Base-by-base conservation (phyloP, 1,140 invertebrate species). In the Archegozetes longisetosus region DNA sequence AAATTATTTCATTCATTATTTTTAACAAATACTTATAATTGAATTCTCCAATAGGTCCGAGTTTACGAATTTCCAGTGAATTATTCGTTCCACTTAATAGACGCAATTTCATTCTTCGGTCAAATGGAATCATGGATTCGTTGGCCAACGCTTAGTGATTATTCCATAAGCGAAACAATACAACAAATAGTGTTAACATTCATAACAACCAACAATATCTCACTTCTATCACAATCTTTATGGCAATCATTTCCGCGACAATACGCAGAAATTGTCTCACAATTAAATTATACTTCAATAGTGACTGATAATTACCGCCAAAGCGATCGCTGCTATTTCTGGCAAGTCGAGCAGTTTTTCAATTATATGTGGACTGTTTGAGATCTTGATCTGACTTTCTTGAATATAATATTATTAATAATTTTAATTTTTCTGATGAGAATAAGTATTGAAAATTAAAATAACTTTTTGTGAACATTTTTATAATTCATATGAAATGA, bases 31-130 rank as follows among this genome's bases (percentile, higher is more conserved):
- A n/a, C n/a, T n/a, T n/a, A n/a, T n/a, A n/a, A n/a, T n/a, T 58
- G 29, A 55, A 55, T 17, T 50, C 1, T 53, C 47, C 61, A 50
- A 20, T 28, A 66, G 65, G 61, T 64, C 12, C 53, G 40, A 9
- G 25, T 64, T 13, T 64, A 59, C 29, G 61, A 61, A 22, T 64
- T 64, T 55, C 51, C 58, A 27, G 60, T 59, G 17, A 55, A 55
- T 29, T 63, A 63, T 54, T 63, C 59, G 22, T 66, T 66, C 28
- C 65, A 66, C 47, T 51, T 66, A 3, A 63, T 58, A 61, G 65
- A 66, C 46, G 22, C 58, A 9, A 63, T 66, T 20, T 58, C 63
- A 40, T 66, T 66, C 27, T 64, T 66, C 46, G 62, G 55, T 13
- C 23, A 53, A 40, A 57, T 61, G 6, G 58, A 63, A 3, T 13